phyloP scores from a whole-genome alignment of 2,888 invertebrate genomes.

The Eristalis intricaria region DNA sequence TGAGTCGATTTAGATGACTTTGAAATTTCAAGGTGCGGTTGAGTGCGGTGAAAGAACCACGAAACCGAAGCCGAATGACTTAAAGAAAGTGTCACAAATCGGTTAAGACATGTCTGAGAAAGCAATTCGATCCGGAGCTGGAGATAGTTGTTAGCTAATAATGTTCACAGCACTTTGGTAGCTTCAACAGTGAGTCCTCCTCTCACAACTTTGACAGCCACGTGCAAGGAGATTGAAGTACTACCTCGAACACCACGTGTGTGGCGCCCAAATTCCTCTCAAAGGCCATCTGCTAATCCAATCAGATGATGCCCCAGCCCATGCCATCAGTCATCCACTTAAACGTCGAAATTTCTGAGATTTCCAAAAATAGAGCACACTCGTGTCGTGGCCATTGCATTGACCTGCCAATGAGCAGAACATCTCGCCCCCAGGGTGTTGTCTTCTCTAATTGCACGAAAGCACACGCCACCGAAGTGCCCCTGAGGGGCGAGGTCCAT shows the following conservation, averaged over 20 bases:
- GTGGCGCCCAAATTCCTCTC: background rate
- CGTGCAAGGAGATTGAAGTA: background rate
- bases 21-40: background rate
- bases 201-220: too few species aligned
- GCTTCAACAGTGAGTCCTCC: too few species aligned
- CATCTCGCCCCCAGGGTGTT: background rate
- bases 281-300: background rate
- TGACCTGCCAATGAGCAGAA: background rate
- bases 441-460: background rate
- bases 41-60: background rate
- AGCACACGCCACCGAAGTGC: background rate
- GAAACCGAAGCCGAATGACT: slow-evolving; percentile 12
- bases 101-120: background rate
- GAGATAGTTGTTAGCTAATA: background rate
- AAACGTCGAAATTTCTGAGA: background rate
- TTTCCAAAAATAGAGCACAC: background rate
- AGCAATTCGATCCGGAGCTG: background rate
- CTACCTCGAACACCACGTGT: background rate
- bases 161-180: background rate
- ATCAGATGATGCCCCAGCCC: background rate
- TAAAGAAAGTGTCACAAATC: slow-evolving; percentile 33
- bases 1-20: background rate
- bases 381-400: background rate
- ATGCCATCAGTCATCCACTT: background rate
- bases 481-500: background rate